Base-by-base conservation (phyloP, 2,113 vertebrate genomes). In the Grus americana region DNA sequence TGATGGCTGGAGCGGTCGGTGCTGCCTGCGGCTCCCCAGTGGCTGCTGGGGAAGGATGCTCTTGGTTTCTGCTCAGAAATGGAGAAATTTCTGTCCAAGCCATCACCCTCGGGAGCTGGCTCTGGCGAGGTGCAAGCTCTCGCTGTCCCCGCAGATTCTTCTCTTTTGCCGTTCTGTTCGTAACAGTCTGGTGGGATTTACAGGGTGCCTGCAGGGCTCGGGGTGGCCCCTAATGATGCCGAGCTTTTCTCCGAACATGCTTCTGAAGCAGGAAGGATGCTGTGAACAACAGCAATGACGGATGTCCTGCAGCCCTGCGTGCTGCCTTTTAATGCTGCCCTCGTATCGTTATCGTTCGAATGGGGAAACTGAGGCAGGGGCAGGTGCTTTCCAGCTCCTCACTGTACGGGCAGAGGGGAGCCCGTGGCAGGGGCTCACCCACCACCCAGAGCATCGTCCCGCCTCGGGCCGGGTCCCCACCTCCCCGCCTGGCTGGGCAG, bases 401-500 rank as follows among this genome's bases (percentile, higher is more conserved):
- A 9, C 26, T 54, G 27, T 44, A 44, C 15, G 44, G 44, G 44
- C 44, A 42, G 40, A 42, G 40, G 40, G 40, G 40, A 52, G 50
- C 50, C 24, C 24, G 15, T 27, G 40, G 40, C 40, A 44, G 44
- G 54, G 24, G 14, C 32, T 62, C 47, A 23, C 29, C 47, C 30
- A 12, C 10, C 11, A 72, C 49, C 17, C 26, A 13, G 30, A 42
- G 50, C 76, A 36, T 73, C 4, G 2, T 65, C 42, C 50, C 20
- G 2, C 44, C 62, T 15, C 0, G 1, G 32, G 12, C 27, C 1
- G 2, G 55, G 63, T n/a, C 23, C 59, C 40, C 58, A 6, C 10
- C 12, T 47, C 10, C 44, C 63, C 6, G 1, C 42, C 10, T 3
- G 74, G 22, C 66, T 34, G 49, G n/a, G 40, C 38, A 59, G 38